Percentiles rank a stretch among this genome's conserved stretches.
Evolutionary conservation across 2,797 vertebrate species (phyloP).

Genomic region (Phrynocephalus vlangalii): DNA sequence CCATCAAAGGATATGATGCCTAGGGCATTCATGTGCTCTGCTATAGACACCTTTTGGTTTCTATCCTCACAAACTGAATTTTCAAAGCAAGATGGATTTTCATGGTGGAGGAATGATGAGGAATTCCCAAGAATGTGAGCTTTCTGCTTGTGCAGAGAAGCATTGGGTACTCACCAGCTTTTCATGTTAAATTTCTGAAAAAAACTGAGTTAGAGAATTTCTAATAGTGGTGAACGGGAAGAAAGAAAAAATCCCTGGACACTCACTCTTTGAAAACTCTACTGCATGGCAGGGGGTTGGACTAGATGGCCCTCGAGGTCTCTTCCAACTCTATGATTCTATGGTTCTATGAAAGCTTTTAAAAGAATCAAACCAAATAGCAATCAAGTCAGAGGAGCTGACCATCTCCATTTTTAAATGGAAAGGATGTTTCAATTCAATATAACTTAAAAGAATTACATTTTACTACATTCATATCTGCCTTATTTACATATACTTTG

Average conservation of each 20-base stretch:
- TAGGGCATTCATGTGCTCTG: neutral
- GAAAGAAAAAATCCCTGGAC: neutral
- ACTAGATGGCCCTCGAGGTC: too few relatives aligned
- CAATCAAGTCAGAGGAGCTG: neutral
- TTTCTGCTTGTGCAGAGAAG: too few relatives aligned
- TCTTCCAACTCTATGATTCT: too few relatives aligned
- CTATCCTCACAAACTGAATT: neutral
- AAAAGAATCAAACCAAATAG: neutral
- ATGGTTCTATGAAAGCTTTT: neutral
- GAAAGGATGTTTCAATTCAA: neutral
- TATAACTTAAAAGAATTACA: neutral
- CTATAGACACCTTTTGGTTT: neutral
- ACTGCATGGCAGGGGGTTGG: too few relatives aligned
- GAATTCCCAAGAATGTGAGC: too few relatives aligned
- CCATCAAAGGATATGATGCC: neutral
- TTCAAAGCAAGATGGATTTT: neutral
- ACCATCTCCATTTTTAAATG: neutral
- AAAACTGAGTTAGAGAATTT: neutral
- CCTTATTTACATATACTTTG: neutral
- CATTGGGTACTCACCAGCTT: too few relatives aligned
- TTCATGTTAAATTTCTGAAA: too few relatives aligned
- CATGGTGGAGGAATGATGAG: neutral
- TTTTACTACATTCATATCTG: neutral
- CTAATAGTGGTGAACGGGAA: neutral
- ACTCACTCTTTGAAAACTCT: neutral